These are phyloP conservation scores for Netelia inedita DNA, from an alignment of 2,888 invertebrate genomes.

Conservation along the genomic window DNA sequence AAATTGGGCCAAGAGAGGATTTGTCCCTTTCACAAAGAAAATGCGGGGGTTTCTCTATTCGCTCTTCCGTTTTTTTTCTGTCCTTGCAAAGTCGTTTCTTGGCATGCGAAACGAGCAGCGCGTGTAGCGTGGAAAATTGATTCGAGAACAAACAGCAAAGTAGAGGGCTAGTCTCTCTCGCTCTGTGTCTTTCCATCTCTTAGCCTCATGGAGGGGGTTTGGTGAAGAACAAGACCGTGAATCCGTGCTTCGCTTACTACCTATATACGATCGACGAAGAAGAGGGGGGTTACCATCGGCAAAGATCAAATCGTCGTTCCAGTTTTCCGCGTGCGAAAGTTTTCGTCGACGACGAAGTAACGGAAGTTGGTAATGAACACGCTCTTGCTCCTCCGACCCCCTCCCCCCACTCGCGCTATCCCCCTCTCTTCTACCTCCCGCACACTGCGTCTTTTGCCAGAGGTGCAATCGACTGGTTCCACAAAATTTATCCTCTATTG, in stretches of 20 bases:
- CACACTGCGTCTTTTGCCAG: constrained; percentile 31
- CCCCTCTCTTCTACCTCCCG: not conserved
- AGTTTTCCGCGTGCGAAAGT: constrained; percentile 66
- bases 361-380: constrained; percentile 62
- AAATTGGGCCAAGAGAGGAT: not conserved
- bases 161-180: constrained; percentile 3
- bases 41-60: not conserved
- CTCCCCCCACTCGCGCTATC: not conserved
- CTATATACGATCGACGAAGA: constrained; percentile 53
- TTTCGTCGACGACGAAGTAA: constrained; percentile 59
- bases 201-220: not conserved
- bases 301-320: constrained; percentile 74
- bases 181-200: not conserved
- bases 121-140: constrained; percentile 27
- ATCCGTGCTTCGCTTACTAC: constrained; percentile 65
- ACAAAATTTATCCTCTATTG: constrained; percentile 51
- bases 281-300: constrained; percentile 70
- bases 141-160: constrained; percentile 56
- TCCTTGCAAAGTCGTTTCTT: not conserved
- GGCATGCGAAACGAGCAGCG: not conserved
- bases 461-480: constrained; percentile 48
- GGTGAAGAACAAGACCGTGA: constrained; percentile 42
- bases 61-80: not conserved
- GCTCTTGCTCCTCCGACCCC: constrained; percentile 4
- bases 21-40: not conserved